Conservation (phyloP, 2,797 vertebrate genomes). For the Phoebastria nigripes region DNA sequence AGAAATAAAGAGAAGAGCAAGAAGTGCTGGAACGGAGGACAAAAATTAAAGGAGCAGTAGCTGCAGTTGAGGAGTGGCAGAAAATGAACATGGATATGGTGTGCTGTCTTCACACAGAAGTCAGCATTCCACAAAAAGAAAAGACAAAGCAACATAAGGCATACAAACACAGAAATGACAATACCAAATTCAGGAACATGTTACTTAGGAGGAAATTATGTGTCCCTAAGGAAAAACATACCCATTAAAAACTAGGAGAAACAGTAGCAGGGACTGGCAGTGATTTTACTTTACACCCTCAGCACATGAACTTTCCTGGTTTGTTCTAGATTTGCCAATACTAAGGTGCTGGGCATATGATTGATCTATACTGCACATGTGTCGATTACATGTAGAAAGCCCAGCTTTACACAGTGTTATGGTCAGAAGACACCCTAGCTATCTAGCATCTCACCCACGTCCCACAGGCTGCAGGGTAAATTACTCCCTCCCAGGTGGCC, state of each 20-base stretch:
- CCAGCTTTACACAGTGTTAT: not conserved
- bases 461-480: not conserved
- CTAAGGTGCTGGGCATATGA: not conserved
- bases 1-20: not conserved
- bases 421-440: not conserved
- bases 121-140: not conserved
- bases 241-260: not conserved
- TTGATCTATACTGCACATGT: not conserved
- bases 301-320: not conserved
- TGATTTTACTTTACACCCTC: not conserved
- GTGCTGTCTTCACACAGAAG: not conserved
- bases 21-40: not conserved
- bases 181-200: not conserved
- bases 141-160: not conserved
- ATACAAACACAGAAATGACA: not conserved
- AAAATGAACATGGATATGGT: not conserved
- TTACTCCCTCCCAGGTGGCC: not conserved
- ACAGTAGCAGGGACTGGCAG: not conserved
- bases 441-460: not conserved
- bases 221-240: not conserved
- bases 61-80: not conserved
- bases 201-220: not conserved
- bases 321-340: not conserved
- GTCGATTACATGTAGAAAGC: not conserved
- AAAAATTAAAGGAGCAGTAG: not conserved